Percentiles rank a stretch among this genome's conserved stretches.
These are phyloP conservation scores for Diarsia mendica DNA, from an alignment of 2,888 invertebrate genomes.

Conservation along the genomic window DNA sequence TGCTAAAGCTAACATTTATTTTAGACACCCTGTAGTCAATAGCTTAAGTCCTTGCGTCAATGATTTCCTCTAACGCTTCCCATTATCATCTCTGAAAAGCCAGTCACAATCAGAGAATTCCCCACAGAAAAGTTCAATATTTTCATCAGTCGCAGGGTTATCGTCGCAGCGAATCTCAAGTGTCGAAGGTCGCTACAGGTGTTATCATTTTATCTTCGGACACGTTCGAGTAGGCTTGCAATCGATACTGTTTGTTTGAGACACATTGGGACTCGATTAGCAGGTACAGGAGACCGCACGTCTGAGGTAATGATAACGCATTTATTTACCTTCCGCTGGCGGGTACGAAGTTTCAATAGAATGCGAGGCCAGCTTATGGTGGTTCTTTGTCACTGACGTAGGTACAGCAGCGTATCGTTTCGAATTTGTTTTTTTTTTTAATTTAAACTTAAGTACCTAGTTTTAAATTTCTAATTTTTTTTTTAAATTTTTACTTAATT, in stretches of 20 bases:
- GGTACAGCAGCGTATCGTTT: neutral
- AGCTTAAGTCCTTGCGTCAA: neutral
- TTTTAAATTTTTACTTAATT: no score
- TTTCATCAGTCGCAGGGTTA: conserved; percentile 20
- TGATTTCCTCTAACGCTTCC: neutral
- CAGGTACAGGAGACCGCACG: neutral
- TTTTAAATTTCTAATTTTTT: no score
- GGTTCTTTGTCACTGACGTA: neutral
- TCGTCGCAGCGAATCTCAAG: conserved; percentile 16
- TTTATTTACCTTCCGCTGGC: neutral
- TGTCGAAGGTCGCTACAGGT: conserved; percentile 45
- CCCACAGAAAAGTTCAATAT: neutral
- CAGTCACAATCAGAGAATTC: neutral
- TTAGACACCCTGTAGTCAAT: no score
- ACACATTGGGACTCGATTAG: neutral
- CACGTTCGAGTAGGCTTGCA: conserved; percentile 25
- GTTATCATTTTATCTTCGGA: conserved; percentile 47
- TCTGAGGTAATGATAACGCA: neutral
- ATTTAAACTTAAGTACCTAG: no score
- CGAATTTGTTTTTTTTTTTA: no score
- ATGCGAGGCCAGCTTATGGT: neutral
- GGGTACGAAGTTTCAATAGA: neutral
- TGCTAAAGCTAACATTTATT: no score
- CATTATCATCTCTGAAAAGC: neutral
- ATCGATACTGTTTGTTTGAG: conserved; percentile 28